Conservation (phyloP, 2,113 vertebrate genomes). For the Butorides virescens region DNA sequence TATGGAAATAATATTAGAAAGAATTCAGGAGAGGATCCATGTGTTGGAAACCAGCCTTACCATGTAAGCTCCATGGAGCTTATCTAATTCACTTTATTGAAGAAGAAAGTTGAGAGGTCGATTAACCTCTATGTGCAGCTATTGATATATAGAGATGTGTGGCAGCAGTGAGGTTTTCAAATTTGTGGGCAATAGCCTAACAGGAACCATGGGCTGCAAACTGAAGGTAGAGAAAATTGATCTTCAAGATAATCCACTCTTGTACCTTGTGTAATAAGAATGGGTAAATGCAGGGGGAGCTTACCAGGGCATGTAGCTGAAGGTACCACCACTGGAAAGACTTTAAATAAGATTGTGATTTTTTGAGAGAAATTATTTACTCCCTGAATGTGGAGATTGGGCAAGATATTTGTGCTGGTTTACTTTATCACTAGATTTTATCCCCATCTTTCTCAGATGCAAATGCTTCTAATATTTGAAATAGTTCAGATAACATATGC, state of each 20-base stretch:
- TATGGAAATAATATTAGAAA: background rate
- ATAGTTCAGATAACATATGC: background rate
- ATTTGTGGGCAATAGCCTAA: background rate
- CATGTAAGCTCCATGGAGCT: background rate
- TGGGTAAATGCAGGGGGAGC: background rate
- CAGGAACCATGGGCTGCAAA: background rate
- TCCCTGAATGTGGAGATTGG: fast-evolving
- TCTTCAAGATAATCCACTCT: background rate
- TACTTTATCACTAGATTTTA: background rate
- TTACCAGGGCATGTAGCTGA: background rate
- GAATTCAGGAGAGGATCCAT: background rate
- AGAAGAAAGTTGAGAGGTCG: background rate
- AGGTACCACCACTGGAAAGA: background rate
- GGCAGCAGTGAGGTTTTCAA: background rate
- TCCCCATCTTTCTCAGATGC: background rate
- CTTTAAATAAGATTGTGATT: background rate
- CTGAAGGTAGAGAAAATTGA: background rate
- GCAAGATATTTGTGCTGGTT: background rate
- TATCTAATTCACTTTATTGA: background rate
- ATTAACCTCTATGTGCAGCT: background rate
- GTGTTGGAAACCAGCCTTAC: background rate
- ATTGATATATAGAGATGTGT: background rate
- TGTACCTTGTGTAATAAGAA: background rate
- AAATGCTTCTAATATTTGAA: background rate
- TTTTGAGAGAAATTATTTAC: background rate